Conservation (phyloP, 2,113 vertebrate species). For the Dipodomys ordii region DNA sequence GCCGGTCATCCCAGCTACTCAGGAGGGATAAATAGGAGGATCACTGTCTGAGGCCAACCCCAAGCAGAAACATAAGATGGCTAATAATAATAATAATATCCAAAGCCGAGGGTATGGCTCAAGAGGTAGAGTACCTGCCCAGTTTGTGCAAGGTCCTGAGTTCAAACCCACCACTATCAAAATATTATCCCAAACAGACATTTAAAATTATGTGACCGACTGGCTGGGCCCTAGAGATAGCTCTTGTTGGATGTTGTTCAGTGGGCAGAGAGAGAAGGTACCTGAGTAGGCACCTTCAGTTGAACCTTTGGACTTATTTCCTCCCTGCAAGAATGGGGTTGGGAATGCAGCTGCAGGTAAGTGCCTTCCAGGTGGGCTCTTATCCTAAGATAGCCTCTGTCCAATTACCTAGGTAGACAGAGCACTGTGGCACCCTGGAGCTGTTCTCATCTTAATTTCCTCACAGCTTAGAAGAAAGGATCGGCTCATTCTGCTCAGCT, state of each 20-base stretch:
- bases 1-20: too few species aligned
- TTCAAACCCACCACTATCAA: too few species aligned
- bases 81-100: too few species aligned
- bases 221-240: not conserved
- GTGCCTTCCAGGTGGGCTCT: not conserved
- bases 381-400: not conserved
- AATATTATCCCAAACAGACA: not conserved
- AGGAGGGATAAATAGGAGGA: too few species aligned
- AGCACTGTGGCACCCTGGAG: not conserved
- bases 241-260: not conserved
- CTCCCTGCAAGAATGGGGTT: not conserved
- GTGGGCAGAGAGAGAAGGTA: not conserved
- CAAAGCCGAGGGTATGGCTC: too few species aligned
- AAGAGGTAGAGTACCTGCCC: too few species aligned
- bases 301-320: not conserved
- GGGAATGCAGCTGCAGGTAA: not conserved
- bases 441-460: constrained; percentile 33
- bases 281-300: fast-evolving
- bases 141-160: too few species aligned
- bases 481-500: not conserved
- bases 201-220: not conserved
- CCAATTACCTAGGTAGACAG: not conserved
- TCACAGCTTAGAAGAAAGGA: constrained; percentile 31
- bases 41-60: too few species aligned
- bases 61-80: too few species aligned